These are phyloP conservation scores for Piscicola geometra DNA, from an alignment of 2,888 invertebrate genomes.

Conservation along the genomic window DNA sequence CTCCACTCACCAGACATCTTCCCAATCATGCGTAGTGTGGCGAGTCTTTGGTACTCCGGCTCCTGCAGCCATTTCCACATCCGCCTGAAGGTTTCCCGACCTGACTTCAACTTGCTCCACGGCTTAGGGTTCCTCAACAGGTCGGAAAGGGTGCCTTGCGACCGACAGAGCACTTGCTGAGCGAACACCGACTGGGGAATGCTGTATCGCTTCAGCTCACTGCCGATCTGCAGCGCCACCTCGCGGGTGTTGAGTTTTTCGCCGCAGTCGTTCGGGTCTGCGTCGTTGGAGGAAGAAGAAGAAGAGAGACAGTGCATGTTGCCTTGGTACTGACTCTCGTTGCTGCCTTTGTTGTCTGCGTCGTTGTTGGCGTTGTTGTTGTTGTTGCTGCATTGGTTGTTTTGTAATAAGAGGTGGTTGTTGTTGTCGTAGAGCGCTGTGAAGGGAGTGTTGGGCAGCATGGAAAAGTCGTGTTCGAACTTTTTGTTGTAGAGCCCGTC, in stretches of 20 bases:
- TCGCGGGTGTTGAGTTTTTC: constrained; percentile 80
- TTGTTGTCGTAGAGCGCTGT: constrained; percentile 19
- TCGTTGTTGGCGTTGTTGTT: not conserved
- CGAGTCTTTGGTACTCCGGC: constrained; percentile 99
- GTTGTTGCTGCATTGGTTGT: not conserved
- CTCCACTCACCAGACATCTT: constrained; percentile 30
- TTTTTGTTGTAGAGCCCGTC: constrained; percentile 30
- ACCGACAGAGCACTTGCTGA: constrained; percentile 92
- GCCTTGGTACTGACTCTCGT: not conserved
- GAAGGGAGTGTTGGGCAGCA: constrained; percentile 16
- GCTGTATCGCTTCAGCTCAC: constrained; percentile 95
- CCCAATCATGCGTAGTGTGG: constrained; percentile 94
- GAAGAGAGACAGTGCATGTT: constrained; percentile 6
- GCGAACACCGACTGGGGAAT: constrained; percentile 99
- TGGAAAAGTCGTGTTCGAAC: constrained; percentile 16
- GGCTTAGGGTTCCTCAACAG: constrained; percentile 95
- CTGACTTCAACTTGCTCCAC: constrained; percentile 99
- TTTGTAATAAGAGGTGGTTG: constrained; percentile 4
- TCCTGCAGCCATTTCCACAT: constrained; percentile 99
- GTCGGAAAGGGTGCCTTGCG: constrained; percentile 96
- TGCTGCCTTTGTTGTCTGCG: not conserved
- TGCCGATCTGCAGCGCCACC: constrained; percentile 93
- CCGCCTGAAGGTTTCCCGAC: constrained; percentile 92
- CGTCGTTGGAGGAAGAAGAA: not conserved
- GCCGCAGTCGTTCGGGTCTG: constrained; percentile 30